Evolutionary conservation across 1,140 invertebrate species (phyloP), one percentile per base, ranked within the genome.

Genomic region (Drosophila ironensis): DNA sequence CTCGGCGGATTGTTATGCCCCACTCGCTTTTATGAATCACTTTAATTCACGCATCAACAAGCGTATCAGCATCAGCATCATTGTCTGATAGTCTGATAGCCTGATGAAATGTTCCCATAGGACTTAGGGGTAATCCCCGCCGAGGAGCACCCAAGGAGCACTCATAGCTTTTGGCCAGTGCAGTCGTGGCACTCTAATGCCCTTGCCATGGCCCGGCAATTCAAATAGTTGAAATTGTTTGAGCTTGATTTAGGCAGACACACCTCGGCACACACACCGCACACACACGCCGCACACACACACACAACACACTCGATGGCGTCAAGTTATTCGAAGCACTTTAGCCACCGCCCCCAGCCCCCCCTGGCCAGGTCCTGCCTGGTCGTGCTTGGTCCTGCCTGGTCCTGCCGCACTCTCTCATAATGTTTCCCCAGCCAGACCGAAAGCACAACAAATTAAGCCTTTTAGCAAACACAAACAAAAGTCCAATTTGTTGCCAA

Each of bases 391-490:
- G 5, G 5, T 4, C 14, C 25, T 17, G 37, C 35, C n/a, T 5
- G 20, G 33, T 35, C 22, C 9, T 19, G 14, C 11, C 5, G 22
- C 51, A 59, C 20, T 33, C 67, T 54, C 45, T 50, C 61, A 82
- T 82, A 82, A 82, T 77, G 57, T 84, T 77, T 66, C 63, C 73
- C 37, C 48, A 52, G 56, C 61, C 68, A 68, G 75, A 68, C 77
- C 72, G 51, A 72, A 73, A 66, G 59, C 63, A 74, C 73, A 84
- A 86, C 74, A 84, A 84, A 86, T 84, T 84, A 84, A 84, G 78
- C 78, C 80, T 84, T 84, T 84, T 78, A 84, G 57, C 80, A 84
- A 84, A 84, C 78, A 84, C 73, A 84, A 84, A 86, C 80, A 84
- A 84, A 84, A 86, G 69, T 84, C 80, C 64, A 84, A 84, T 84